Evolutionary conservation across 2,797 vertebrate genomes (phyloP), one percentile per base, ranked within the genome.

Genomic region (Tolypeutes matacus): DNA sequence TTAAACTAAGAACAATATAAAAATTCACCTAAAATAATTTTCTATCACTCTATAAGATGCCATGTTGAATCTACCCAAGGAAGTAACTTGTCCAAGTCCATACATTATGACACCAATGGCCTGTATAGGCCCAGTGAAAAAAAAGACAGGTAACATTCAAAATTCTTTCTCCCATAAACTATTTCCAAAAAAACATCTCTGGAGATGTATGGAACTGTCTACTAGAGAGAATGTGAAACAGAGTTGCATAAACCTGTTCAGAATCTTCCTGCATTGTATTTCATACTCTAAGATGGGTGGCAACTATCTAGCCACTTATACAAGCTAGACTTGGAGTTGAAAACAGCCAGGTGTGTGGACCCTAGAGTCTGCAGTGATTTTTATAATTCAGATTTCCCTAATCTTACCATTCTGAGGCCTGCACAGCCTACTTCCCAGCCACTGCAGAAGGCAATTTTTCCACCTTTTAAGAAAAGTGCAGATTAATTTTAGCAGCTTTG

Each of bases 1-100:
- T 94, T 90, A 93, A 95, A 89, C 10, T 76, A 84, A 93, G 10
- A 89, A 73, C 25, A 93, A 89, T 23, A 81, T 31, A 78, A 20
- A 82, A 10, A 91, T 92, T 81, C 25, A 87, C 13, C 67, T 77
- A 93, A 1, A 39, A 36, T 91, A 82, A 91, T 34, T 51, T 12
- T 77, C 12, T 69, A 9, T 89, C 34, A 73, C 27, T 95, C 29
- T 60, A 82, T 89, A 86, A 93, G 67, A 72, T 65, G 72, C 1
- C 73, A 58, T 73, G 65, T 25, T 93, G 65, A 76, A 53, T 96
- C 51, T 81, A 76, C 25, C n/a, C 21, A 85, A 9, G 42, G 7
- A 2, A 96, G 15, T 21, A 82, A 85, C 36, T 77, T 94, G 81
- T 4, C 46, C 62, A 86, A 86, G 7, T 60, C 11, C 53, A 78